Conservation (phyloP, 37 sponge, comb jelly and placozoan genomes). For the Hexactinellida sp. region DNA sequence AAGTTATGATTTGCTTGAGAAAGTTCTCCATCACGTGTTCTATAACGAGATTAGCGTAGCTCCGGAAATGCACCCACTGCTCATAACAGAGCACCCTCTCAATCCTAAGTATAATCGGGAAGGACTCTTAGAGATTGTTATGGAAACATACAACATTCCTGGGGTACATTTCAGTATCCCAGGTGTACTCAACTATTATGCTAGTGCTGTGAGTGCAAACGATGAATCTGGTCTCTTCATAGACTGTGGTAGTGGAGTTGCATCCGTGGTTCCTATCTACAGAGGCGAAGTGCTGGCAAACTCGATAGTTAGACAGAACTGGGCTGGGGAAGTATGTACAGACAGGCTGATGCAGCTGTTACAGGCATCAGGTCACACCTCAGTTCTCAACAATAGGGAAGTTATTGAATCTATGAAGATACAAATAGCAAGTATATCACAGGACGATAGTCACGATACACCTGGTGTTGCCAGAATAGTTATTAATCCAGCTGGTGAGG, state of each 20-base stretch:
- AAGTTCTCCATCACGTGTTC: background rate
- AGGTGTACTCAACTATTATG: constrained; percentile 5
- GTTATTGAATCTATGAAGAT: background rate
- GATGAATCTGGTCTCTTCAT: background rate
- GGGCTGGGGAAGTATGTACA: background rate
- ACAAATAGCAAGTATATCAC: background rate
- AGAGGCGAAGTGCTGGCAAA: background rate
- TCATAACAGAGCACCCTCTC: background rate
- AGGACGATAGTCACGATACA: background rate
- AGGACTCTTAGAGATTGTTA: background rate
- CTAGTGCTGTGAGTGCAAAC: background rate
- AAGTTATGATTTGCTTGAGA: background rate
- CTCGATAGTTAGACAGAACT: background rate
- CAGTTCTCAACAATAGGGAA: background rate
- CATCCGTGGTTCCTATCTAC: background rate
- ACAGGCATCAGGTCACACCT: background rate
- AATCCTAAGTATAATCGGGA: background rate
- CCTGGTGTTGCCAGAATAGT: background rate
- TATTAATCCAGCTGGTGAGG: background rate
- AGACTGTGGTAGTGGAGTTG: constrained; percentile 8
- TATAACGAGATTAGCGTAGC: background rate
- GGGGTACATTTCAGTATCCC: background rate
- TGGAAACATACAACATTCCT: constrained; percentile 13
- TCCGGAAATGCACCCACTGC: background rate
- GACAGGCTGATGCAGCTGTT: background rate